Evolutionary conservation across 2,888 invertebrate species (phyloP), one percentile per base, ranked within the genome.

Genomic region (Leptura quadrifasciata): DNA sequence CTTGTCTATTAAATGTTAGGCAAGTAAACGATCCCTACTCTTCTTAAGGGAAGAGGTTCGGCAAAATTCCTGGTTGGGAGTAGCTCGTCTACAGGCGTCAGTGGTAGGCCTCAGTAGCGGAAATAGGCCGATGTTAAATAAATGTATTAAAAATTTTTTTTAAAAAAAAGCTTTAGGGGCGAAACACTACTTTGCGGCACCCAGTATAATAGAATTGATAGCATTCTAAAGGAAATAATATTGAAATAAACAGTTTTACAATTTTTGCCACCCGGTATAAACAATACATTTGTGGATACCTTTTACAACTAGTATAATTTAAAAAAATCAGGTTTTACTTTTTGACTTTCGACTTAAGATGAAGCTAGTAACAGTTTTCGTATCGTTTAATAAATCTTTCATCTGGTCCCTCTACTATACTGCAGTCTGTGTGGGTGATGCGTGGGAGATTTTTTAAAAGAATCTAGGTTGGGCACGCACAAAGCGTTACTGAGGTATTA

Each of bases 381-480:
- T 21, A 21, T 24, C 12, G 20, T 31, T 35, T 35, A 35, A 39
- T 60, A 15, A 47, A 35, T 35, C 35, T 47, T 15, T 47, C 47
- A 47, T 52, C 65, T 58, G 52, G 73, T 58, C 69, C 69, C 63
- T 58, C 63, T 67, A 70, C 63, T 24, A 69, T 57, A 61, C 35
- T 64, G 20, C 27, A 67, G 60, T 1, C 24, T 18, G 67, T 75
- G 71, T 65, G 71, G 65, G 71, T 65, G 71, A 67, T 67, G 75
- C 71, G 75, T 71, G 75, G 71, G 71, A 67, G 18, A 67, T 58
- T 71, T 75, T 75, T 75, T 67, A 58, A 75, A 71, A 65, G 75
- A 70, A 75, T 75, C 75, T 71, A 75, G 75, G 75, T 64, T 65
- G 71, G 75, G 71, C 75, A 71, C 75, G 75, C 67, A 67, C 67